phyloP scores from a whole-genome alignment of 1,140 invertebrate species.

The Oncopodura yosiiana region DNA sequence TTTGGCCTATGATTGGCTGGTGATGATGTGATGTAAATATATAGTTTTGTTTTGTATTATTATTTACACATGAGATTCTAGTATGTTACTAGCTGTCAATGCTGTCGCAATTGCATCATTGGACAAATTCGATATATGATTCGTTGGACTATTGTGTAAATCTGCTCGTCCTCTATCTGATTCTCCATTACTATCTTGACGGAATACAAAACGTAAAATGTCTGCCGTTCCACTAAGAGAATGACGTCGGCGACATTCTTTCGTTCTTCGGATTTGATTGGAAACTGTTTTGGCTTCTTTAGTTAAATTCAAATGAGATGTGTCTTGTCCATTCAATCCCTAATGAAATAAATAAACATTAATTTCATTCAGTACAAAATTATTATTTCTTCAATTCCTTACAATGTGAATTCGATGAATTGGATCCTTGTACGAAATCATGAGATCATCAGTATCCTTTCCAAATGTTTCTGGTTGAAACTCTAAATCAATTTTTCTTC shows the following conservation, averaged over 20 bases:
- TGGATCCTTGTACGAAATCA: constrained; percentile 41
- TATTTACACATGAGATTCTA: constrained; percentile 31
- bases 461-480: background rate
- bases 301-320: background rate
- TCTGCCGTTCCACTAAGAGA: constrained; percentile 31
- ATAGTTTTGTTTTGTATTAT: background rate
- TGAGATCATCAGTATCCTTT: constrained; percentile 7
- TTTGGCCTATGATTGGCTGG: too few relatives aligned
- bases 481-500: constrained; percentile 9
- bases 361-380: too few relatives aligned
- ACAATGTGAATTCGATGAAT: constrained; percentile 39
- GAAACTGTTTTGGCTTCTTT: constrained; percentile 21
- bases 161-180: background rate
- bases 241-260: constrained; percentile 25
- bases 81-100: constrained; percentile 22
- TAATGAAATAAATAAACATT: too few relatives aligned
- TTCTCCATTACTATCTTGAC: constrained; percentile 1
- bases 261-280: constrained; percentile 18
- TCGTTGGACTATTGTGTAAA: background rate
- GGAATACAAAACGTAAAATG: constrained; percentile 27
- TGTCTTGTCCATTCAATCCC: too few relatives aligned
- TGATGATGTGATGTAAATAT: too few relatives aligned
- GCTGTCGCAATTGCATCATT: constrained; percentile 19
- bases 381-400: background rate
- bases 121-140: constrained; percentile 5